A percentile compares a stretch with the other conserved stretches of the same genome.
These are phyloP conservation scores for Heliothis subflexa DNA, from an alignment of 1,140 invertebrate species.

Conservation along the genomic window DNA sequence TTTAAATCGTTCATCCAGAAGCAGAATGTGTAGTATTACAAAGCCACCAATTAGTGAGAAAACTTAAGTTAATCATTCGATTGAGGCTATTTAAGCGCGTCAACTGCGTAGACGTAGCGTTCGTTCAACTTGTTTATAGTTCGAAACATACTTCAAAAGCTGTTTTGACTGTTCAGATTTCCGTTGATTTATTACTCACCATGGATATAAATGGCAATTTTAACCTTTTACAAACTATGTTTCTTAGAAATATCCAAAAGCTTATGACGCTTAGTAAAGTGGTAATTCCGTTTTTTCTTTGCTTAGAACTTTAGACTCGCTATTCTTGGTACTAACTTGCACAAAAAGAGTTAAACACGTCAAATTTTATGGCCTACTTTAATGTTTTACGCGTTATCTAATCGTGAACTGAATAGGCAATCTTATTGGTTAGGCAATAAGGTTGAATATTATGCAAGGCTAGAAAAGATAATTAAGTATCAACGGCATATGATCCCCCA, in stretches of 20 bases:
- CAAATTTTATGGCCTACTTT: conserved; percentile 34
- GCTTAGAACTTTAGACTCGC: not conserved
- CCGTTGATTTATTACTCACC: conserved; percentile 9
- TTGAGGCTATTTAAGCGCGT: conserved; percentile 7
- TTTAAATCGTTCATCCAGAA: not conserved
- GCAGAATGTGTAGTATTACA: not conserved
- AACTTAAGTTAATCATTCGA: conserved; percentile 12
- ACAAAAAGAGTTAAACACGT: conserved; percentile 7
- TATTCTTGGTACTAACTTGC: conserved; percentile 23
- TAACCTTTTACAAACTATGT: not conserved
- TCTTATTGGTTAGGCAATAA: conserved; percentile 16
- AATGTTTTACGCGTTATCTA: conserved; percentile 36
- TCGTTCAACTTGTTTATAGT: conserved; percentile 32
- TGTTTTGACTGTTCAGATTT: conserved; percentile 20
- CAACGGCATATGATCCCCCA: conserved; percentile 11
- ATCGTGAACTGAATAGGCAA: conserved; percentile 6
- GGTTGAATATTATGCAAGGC: conserved; percentile 14
- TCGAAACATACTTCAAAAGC: conserved; percentile 22
- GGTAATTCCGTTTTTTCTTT: conserved; percentile 36
- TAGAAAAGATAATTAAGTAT: conserved; percentile 10
- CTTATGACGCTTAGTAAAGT: conserved; percentile 5
- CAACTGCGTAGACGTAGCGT: conserved; percentile 10
- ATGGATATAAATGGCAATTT: conserved; percentile 10
- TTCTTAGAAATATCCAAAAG: conserved; percentile 22
- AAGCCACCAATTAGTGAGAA: conserved; percentile 6